Base-by-base conservation (phyloP, 2,113 vertebrate species). In the Psettodes erumei region DNA sequence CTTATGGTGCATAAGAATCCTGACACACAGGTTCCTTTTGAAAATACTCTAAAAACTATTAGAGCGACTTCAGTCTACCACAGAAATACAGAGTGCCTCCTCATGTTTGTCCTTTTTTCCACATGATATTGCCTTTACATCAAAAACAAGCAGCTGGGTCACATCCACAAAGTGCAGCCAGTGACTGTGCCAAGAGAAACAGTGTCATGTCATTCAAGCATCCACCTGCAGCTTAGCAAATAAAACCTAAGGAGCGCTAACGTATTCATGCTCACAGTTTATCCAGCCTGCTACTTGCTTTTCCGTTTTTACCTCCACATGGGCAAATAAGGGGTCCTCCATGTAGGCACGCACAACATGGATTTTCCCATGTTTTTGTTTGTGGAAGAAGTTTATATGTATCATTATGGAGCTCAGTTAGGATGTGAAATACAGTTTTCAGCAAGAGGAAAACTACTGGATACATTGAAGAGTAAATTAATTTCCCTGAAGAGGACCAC, bases 311-410 rank as follows among this genome's bases (percentile, higher is more conserved):
- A 87, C 85, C 68, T 83, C 85, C 86, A 77, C 63, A 21, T 85
- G 79, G 23, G 72, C 82, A 89, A 89, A 89, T 62, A 86, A 72
- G 71, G 83, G 85, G 40, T 86, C 74, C 61, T 83, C 81, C 76
- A 21, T 37, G 38, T 33, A 73, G 50, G 79, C 80, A 77, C 70
- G 48, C 77, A 56, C 83, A 73, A 88, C 79, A 71, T 83, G 72
- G 80, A 86, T 79, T 91, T 91, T 89, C 87, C 90, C 85, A 72
- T 91, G 85, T 91, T 91, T 90, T 75, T 91, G 84, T 91, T 92
- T 90, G 75, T 4, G 83, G 83, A 91, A 87, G 76, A 79, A 84
- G 55, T 90, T 85, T 79, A 78, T 82, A 71, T 81, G 81, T 82
- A 64, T 79, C 75, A 68, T 74, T 83, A 80, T 70, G 66, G 71